Percentiles rank a stretch among this genome's conserved stretches.
Evolutionary conservation across 2,113 vertebrate genomes (phyloP).

Genomic region (Tetraodon nigroviridis): DNA sequence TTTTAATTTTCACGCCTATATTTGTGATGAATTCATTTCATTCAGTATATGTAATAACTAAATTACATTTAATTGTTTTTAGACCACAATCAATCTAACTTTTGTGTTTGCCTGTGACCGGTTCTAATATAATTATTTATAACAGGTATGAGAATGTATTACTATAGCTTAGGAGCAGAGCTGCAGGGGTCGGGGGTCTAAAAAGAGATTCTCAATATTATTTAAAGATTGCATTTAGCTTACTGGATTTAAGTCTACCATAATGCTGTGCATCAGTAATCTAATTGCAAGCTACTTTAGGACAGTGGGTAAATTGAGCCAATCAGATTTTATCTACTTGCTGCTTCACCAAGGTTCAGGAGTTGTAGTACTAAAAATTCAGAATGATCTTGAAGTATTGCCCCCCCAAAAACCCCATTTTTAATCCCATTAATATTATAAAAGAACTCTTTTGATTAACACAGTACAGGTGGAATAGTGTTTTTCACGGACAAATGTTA

Average conservation of each 20-base stretch:
- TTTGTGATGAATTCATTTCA: too few species aligned
- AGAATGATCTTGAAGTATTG: too few species aligned
- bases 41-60: too few species aligned
- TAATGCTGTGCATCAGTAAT: constrained; percentile 22
- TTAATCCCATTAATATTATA: background rate
- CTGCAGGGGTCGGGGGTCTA: background rate
- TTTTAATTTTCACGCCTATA: too few species aligned
- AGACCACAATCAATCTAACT: too few species aligned
- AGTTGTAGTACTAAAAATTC: constrained; percentile 12
- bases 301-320: constrained; percentile 35
- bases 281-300: constrained; percentile 51
- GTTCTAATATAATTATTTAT: too few species aligned
- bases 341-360: constrained; percentile 16
- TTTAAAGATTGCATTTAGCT: background rate
- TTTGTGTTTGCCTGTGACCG: too few species aligned
- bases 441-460: background rate
- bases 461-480: background rate
- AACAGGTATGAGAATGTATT: too few species aligned
- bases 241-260: constrained; percentile 6
- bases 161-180: too few species aligned
- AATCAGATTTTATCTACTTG: constrained; percentile 49
- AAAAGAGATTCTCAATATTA: background rate
- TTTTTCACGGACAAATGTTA: background rate
- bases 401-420: background rate
- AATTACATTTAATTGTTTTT: too few species aligned